These are phyloP conservation scores for Caenorhabditis brenneri DNA, from an alignment of 1,140 invertebrate species.

Conservation along the genomic window DNA sequence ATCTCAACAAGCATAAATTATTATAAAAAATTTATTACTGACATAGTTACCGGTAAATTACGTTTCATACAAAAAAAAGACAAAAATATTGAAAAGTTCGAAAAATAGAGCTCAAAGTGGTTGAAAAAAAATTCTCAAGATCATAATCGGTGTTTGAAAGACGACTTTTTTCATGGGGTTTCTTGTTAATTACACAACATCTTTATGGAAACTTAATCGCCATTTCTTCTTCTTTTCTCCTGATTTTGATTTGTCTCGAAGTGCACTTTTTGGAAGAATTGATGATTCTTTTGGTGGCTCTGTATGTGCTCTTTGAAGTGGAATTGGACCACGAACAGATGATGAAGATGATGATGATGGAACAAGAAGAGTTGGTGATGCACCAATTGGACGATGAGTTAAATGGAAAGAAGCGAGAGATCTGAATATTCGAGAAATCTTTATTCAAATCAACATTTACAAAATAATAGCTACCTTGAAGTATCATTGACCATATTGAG, in stretches of 20 bases:
- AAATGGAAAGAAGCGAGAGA: conserved; percentile 43
- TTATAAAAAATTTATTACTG: not conserved
- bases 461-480: no score
- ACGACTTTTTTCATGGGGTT: not conserved
- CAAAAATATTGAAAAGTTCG: not conserved
- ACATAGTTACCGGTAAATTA: conserved; percentile 4
- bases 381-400: conserved; percentile 40
- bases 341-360: not conserved
- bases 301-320: conserved; percentile 18
- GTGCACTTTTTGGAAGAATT: conserved; percentile 43
- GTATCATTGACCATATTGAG: conserved; percentile 50
- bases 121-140: not conserved
- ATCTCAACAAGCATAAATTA: no score
- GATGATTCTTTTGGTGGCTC: conserved; percentile 36
- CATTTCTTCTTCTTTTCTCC: conserved; percentile 51
- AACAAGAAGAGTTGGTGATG: conserved; percentile 16
- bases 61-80: conserved; percentile 5
- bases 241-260: conserved; percentile 41
- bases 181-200: not conserved
- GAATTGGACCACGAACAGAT: conserved; percentile 5
- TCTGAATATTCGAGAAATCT: conserved; percentile 2
- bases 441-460: no score
- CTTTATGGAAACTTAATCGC: conserved; percentile 48
- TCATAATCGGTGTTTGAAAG: conserved; percentile 7
- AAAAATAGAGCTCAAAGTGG: not conserved